These are phyloP conservation scores for Grapholita molesta DNA, from an alignment of 1,140 invertebrate genomes.

Conservation along the genomic window DNA sequence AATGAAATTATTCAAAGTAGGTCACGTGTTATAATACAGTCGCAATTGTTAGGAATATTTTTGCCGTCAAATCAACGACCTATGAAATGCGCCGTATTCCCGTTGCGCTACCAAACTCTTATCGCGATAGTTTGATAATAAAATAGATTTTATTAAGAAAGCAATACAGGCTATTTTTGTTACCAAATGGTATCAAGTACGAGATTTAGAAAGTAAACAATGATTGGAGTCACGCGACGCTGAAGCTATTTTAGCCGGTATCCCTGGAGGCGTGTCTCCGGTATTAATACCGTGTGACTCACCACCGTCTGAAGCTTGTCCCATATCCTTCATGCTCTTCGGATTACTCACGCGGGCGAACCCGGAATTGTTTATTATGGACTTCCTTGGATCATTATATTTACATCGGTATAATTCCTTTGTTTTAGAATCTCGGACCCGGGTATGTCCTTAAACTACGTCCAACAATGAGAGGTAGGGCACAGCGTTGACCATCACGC, in stretches of 20 bases:
- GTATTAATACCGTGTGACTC: constrained; percentile 70
- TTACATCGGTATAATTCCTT: neutral
- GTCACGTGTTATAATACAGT: neutral
- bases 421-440: too few species aligned
- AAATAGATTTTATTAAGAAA: neutral
- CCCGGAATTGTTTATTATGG: constrained; percentile 54
- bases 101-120: neutral
- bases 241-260: constrained; percentile 64
- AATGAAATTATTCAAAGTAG: neutral
- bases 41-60: constrained; percentile 8
- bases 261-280: constrained; percentile 72
- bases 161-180: neutral
- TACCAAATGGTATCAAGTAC: neutral
- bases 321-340: constrained; percentile 66
- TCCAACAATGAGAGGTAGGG: too few species aligned
- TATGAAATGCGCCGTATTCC: constrained; percentile 30
- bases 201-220: neutral
- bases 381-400: constrained; percentile 20
- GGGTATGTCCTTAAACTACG: too few species aligned
- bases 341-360: constrained; percentile 66
- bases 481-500: too few species aligned
- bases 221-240: constrained; percentile 58
- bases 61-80: constrained; percentile 30
- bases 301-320: constrained; percentile 68
- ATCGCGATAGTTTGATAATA: neutral